Evolutionary conservation across 2,797 vertebrate species (phyloP), one percentile per base, ranked within the genome.

Genomic region (Poeciliopsis paucimaculata): DNA sequence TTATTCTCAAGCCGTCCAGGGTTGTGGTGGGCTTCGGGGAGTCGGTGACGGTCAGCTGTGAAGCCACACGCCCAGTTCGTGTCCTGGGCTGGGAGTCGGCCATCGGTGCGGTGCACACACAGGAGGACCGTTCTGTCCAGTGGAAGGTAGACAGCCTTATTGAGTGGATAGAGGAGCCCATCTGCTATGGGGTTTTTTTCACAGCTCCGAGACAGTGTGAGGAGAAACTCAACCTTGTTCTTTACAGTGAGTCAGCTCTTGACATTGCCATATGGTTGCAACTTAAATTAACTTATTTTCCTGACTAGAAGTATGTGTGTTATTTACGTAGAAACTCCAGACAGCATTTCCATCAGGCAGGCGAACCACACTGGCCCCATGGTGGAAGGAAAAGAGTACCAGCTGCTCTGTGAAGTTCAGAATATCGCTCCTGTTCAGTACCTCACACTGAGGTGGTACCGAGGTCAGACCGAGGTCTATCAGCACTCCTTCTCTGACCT

Each of bases 141-240:
- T 96, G 96, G 96, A 94, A 89, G 75, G 96, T 96, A 9, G 95
- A 96, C 89, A 96, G 95, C 51, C 94, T 96, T 82, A 96, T 95
- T 11, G 95, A 96, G 39, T 96, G 96, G 96, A 96, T 96, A 64
- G 96, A 96, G 76, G 96, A 96, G 81, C 96, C 96, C 11, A 96
- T 96, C 87, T 96, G 96, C 87, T 96, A 96, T 10, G 96, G 96
- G 16, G 96, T 96, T 64, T 96, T 96, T 79, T 96, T 95, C 90
- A 96, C 95, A n/a, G 94, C 94, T 39, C 96, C 96, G 1, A 93
- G 94, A 77, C 96, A 96, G 83, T 96, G 96, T 47, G 96, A 96
- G 85, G 95, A 96, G 84, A 96, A 96, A 77, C 95, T 96, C 75
- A 96, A 96, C 90, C 95, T 96, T 0, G 92, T 96, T 71, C 94